Base-by-base conservation (phyloP, 2,888 invertebrate genomes). In the Synergus laeviventris region DNA sequence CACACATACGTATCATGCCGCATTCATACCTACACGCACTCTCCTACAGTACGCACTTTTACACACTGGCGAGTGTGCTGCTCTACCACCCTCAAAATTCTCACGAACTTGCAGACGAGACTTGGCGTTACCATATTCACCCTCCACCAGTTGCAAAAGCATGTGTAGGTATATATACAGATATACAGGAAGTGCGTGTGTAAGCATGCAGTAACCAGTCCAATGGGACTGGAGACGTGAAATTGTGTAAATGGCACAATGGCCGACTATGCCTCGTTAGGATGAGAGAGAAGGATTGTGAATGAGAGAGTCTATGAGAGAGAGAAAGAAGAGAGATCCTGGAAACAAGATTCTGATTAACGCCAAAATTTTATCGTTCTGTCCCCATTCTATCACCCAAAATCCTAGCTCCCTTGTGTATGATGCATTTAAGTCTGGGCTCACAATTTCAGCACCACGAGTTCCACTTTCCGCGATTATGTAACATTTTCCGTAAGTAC, bases 201-300 rank as follows among this genome's bases (percentile, higher is more conserved):
- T 80, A 79, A 81, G 80, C 75, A 75, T 42, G 60, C 56, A 75
- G 70, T 75, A 54, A 60, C 39, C 49, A 31, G 81, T 84, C 81
- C 84, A 73, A 74, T 77, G 83, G 84, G 84, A 86, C 85, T 84
- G 85, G 85, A 86, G 87, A 86, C 85, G 85, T 84, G 86, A 87
- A 87, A 88, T 87, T 86, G 87, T 85, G 84, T 87, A 86, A 87
- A 88, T 85, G 87, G 84, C 81, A 82, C 85, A 85, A 83, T 84
- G 87, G 87, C 87, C 84, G 86, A 85, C 83, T 83, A 83, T 80
- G 81, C 83, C 84, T 84, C 83, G 86, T 86, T 87, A 84, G 18
- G 9, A 38, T n/a, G 39, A 56, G 75, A 11, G 18, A 66, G 59
- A 42, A 38, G 62, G 24, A 24, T 21, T 49, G 73, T 11, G 76